A percentile compares a stretch with the other conserved stretches of the same genome.
Evolutionary conservation across 2,113 vertebrate genomes (phyloP).

Genomic region (Pituophis catenifer): DNA sequence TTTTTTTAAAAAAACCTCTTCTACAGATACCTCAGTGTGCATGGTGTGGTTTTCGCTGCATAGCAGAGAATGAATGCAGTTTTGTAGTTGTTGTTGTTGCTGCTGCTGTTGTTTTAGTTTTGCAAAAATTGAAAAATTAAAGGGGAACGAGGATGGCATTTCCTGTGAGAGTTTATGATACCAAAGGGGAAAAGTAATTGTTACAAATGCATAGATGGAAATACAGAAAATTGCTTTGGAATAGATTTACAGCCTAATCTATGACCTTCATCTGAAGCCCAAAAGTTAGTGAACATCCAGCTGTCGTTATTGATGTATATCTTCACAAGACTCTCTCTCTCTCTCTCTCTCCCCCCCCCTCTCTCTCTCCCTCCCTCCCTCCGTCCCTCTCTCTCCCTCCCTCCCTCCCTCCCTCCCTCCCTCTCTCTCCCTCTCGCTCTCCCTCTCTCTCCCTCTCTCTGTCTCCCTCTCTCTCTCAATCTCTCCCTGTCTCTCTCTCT

Average conservation of each 20-base stretch:
- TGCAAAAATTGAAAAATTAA: slow-evolving; percentile 1
- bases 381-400: too few relatives aligned
- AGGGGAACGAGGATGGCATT: neutral
- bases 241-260: neutral
- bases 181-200: neutral
- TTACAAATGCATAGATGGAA: neutral
- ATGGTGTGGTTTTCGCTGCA: neutral
- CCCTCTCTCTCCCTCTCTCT: too few relatives aligned
- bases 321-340: neutral
- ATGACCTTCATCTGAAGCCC: neutral
- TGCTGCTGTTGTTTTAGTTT: neutral
- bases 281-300: neutral
- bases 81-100: neutral
- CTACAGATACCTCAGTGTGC: neutral
- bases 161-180: neutral
- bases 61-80: neutral
- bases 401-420: too few relatives aligned
- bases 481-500: too few relatives aligned
- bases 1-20: neutral
- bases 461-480: too few relatives aligned
- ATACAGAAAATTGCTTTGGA: neutral
- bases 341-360: too few relatives aligned
- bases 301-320: slow-evolving; percentile 13
- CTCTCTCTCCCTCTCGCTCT: too few relatives aligned
- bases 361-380: too few relatives aligned